Percentiles rank a stretch among this genome's conserved stretches.
Conservation (phyloP, 2,113 vertebrate species). For the Telmatochromis sp. region DNA sequence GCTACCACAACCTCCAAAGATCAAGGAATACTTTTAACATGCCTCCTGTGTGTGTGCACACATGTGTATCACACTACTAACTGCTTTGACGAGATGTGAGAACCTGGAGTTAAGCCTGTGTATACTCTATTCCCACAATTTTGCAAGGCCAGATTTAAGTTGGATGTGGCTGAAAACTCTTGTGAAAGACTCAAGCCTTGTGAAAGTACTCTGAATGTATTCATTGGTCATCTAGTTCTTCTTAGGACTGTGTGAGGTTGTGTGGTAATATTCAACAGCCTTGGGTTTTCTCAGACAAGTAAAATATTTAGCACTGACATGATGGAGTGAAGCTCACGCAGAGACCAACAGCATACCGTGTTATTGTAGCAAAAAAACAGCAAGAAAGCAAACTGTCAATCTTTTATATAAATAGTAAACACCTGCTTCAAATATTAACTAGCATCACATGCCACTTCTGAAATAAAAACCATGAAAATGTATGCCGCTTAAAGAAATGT, state of each 20-base stretch:
- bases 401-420: neutral
- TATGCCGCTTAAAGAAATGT: neutral
- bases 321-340: neutral
- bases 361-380: neutral
- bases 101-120: conserved; percentile 33
- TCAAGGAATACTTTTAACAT: conserved; percentile 37
- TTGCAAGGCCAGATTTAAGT: neutral
- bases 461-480: neutral
- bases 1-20: neutral
- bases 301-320: neutral
- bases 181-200: neutral
- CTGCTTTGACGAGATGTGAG: neutral
- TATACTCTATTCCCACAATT: neutral
- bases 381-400: neutral
- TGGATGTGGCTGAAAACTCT: conserved; percentile 38
- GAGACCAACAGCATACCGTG: neutral
- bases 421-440: neutral
- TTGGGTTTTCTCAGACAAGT: neutral
- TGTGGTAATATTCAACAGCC: conserved; percentile 13
- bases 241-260: conserved; percentile 1
- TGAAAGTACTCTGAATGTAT: conserved; percentile 1
- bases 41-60: neutral
- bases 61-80: neutral
- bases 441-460: neutral
- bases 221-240: conserved; percentile 1